Evolutionary conservation across 2,113 vertebrate genomes (phyloP), one percentile per base, ranked within the genome.

Genomic region (Burhinus bistriatus): DNA sequence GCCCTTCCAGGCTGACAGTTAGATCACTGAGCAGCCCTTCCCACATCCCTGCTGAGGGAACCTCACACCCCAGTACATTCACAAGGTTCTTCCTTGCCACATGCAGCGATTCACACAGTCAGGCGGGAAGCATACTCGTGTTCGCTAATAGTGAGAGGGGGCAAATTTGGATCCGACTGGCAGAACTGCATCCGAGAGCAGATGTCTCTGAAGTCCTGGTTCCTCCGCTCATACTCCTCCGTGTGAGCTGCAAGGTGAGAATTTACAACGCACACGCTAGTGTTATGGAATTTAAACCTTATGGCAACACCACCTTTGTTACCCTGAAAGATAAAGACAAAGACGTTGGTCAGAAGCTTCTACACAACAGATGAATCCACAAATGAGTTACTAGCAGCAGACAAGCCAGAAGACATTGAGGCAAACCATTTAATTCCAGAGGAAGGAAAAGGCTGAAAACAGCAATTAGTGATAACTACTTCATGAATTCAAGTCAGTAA

Each of bases 121-220:
- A 26, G 34, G 52, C 0, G 2, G n/a, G 73, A 92, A 49, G 95
- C 99, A 29, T 98, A 99, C 99, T 99, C 98, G 0, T 99, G 99
- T 93, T 99, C 99, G 97, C 98, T 97, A 85, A 99, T 99, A 49
- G 98, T 98, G 90, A 99, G 98, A 20, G 98, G 97, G 3, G 99
- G 98, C 58, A 98, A 97, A 9, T 96, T 96, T 1, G 97, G 97
- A 81, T 99, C 98, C 0, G 81, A 75, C 55, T 99, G 99, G 85
- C 97, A 98, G 97, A 99, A 99, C 51, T 98, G 98, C 96, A 99
- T 98, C 80, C 99, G 98, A 54, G 98, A 98, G 96, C 99, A 99
- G 95, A 99, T 99, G 91, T 99, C 99, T 73, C 97, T 99, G 93
- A 99, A 99, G 97, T 99, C 99, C 95, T 99, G 99, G 97, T 99